Evolutionary conservation across 1,140 invertebrate genomes (phyloP), one percentile per base, ranked within the genome.

Genomic region (Heliothis virescens): DNA sequence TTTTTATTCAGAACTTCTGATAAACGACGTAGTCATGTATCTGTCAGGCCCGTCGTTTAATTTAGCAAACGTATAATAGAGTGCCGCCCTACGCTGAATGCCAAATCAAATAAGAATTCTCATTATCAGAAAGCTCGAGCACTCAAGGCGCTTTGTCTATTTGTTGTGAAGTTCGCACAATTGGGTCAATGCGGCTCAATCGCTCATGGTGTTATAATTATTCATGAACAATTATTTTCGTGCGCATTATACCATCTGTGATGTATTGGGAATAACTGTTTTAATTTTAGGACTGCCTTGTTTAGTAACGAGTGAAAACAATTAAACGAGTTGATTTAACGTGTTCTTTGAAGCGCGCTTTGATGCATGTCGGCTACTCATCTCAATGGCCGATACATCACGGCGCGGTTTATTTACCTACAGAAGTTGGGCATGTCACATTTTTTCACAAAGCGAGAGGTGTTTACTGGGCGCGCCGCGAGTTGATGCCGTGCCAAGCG

Each of bases 401-500:
- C 77, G 47, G 29, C 53, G 71, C 69, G 82, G 85, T 84, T 89
- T 89, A 86, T 90, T 91, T 89, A 82, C 84, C 83, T 80, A 83
- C 73, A 83, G 47, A 63, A 74, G 76, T 78, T 75, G 71, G 74
- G 50, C 69, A 73, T 88, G 86, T 90, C 86, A 87, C 87, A 87
- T 87, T 92, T 90, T 89, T 91, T 86, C 80, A 83, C 79, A 86
- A 90, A 85, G 83, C 76, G 71, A 29, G 71, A 62, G 80, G 79
- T 86, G 83, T 90, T 89, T 88, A 90, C 85, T 81, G 74, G 85
- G 82, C 79, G 82, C 84, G 79, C 79, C 63, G 76, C 77, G 77
- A 85, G 59, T 90, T 92, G 90, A 91, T 62, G 81, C 69, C 52
- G 85, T 92, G 91, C 91, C 91, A 92, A 92, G 82, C 86, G 83